Base-by-base conservation (phyloP, 2,888 invertebrate genomes). In the Tachina fera region DNA sequence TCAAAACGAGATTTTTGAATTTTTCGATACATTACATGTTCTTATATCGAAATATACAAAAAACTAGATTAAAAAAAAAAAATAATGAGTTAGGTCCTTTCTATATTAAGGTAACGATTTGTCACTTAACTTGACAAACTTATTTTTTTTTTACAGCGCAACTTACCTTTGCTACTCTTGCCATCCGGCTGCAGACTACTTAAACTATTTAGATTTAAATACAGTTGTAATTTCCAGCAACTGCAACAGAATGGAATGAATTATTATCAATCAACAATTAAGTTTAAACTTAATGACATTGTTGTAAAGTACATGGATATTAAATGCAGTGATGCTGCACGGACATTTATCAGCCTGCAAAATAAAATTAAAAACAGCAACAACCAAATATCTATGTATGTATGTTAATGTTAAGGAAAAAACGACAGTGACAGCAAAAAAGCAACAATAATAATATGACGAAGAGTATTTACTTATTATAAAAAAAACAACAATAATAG, bases 191-290 rank as follows among this genome's bases (percentile, higher is more conserved):
- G 39, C 41, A 47, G 14, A 8, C 31, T 10, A 65, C 45, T 51
- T 43, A 22, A 31, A 53, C 39, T 9, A 51, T 68, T 43, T 49
- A 41, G 31, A 41, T 43, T 61, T 16, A 43, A 70, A 61, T 53
- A 10, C 61, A 22, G 14, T 78, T 31, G n/a, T 19, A 56, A 31
- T 19, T 31, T n/a, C 31, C 67, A 60, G 45, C 74, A 74, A 51
- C 41, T 39, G 58, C 72, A 74, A 51, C 47, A 47, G 58, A 47
- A 58, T 43, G 1, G 58, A 51, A 60, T 72, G 58, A 72, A 58
- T 67, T 81, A 67, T 58, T 56, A 49, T 47, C 56, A 71, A 71
- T 63, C 71, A 71, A 65, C 71, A 83, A 83, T 72, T 72, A 82
- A 63, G 49, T 56, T 82, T 72, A 10, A 60, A 82, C 41, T 51